Evolutionary conservation across 2,888 invertebrate species (phyloP).

Genomic region (Steinernema carpocapsae): DNA sequence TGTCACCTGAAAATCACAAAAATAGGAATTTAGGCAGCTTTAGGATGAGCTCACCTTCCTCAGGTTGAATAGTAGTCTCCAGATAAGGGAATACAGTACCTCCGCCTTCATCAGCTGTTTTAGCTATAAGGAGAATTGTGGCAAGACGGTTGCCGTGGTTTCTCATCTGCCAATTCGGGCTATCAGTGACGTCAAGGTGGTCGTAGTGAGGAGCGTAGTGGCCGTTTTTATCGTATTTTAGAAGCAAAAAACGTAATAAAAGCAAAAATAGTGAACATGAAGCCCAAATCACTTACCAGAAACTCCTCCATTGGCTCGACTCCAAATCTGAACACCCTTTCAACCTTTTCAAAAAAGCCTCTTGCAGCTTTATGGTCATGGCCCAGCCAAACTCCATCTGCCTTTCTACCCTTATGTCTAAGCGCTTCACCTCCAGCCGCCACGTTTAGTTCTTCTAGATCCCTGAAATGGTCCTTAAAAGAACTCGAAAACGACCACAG

Average conservation of each 20-base stretch:
- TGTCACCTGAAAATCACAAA: conserved; percentile 41
- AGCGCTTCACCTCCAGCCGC: neutral
- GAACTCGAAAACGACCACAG: too few species aligned
- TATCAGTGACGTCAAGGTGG: conserved; percentile 42
- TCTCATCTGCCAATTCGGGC: conserved; percentile 40
- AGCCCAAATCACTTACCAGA: conserved; percentile 37
- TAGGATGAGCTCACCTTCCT: conserved; percentile 47
- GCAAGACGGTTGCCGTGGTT: conserved; percentile 57
- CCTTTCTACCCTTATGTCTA: conserved; percentile 44
- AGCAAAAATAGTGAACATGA: too few species aligned
- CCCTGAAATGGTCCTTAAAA: neutral
- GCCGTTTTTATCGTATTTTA: conserved; percentile 52
- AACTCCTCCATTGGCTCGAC: conserved; percentile 49
- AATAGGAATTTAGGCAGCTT: neutral
- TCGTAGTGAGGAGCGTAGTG: conserved; percentile 62
- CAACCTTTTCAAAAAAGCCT: conserved; percentile 42
- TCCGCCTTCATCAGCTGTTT: conserved; percentile 56
- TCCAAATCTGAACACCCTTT: conserved; percentile 42
- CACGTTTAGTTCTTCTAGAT: neutral
- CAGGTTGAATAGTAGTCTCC: conserved; percentile 50
- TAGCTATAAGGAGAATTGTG: conserved; percentile 54
- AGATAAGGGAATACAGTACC: conserved; percentile 59
- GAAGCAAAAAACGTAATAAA: conserved; percentile 42
- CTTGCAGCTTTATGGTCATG: conserved; percentile 41
- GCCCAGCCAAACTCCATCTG: conserved; percentile 52